Evolutionary conservation across 2,888 invertebrate genomes (phyloP).

Genomic region (Abrostola triplasia): DNA sequence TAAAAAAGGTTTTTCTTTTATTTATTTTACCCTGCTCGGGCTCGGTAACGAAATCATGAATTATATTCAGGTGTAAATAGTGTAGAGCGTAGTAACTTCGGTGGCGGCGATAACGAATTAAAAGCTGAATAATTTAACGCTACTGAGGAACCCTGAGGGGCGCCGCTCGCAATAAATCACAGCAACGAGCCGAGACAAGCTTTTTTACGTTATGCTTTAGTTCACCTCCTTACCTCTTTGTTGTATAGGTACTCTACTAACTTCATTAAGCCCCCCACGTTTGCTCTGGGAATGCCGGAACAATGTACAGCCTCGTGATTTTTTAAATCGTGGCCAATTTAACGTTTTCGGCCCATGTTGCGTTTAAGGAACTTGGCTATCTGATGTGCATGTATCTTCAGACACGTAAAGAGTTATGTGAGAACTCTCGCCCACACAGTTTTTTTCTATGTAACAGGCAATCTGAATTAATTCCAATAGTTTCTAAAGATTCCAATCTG

Average conservation of each 20-base stretch:
- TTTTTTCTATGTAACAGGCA: constrained; percentile 62
- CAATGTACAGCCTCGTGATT: constrained; percentile 73
- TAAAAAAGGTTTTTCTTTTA: constrained; percentile 30
- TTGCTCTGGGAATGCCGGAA: constrained; percentile 75
- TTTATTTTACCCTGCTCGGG: constrained; percentile 53
- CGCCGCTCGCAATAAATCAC: constrained; percentile 82
- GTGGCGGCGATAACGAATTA: constrained; percentile 86
- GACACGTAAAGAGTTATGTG: constrained; percentile 78
- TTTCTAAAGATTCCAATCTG: constrained; percentile 46
- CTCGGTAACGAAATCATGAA: constrained; percentile 70
- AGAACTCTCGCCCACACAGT: constrained; percentile 65
- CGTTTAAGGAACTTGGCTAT: constrained; percentile 69
- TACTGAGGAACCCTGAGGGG: constrained; percentile 71
- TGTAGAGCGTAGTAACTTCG: constrained; percentile 79
- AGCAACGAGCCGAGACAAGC: constrained; percentile 77
- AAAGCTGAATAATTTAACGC: constrained; percentile 87
- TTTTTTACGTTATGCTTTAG: constrained; percentile 83
- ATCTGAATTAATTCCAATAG: constrained; percentile 52
- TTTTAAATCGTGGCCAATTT: constrained; percentile 77
- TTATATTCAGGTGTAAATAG: constrained; percentile 84
- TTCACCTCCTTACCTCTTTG: constrained; percentile 80
- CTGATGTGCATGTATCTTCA: constrained; percentile 70
- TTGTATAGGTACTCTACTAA: constrained; percentile 75
- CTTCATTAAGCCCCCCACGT: constrained; percentile 75
- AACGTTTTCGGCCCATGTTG: constrained; percentile 72